These are phyloP conservation scores for Netelia melanura DNA, from an alignment of 2,888 invertebrate genomes.

Conservation along the genomic window DNA sequence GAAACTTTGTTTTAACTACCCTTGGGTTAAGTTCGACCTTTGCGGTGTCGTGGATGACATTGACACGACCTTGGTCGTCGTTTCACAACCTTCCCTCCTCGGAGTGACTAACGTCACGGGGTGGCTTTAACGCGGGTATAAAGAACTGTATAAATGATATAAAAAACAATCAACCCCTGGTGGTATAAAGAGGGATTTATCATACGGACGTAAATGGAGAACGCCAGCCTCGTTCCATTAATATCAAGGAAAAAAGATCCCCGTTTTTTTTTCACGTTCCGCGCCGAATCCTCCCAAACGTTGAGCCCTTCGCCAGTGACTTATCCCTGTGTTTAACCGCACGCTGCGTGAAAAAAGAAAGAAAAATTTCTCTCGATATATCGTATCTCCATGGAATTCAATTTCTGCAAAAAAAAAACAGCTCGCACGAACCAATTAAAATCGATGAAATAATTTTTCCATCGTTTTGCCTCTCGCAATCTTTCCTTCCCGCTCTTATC, in stretches of 20 bases:
- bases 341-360: neutral
- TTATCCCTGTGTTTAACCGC: neutral
- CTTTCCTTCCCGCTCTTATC: slow-evolving; percentile 17
- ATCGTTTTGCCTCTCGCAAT: neutral
- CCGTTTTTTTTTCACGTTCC: slow-evolving; percentile 71
- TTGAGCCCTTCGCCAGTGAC: neutral
- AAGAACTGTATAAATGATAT: slow-evolving; percentile 77
- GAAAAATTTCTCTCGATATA: neutral
- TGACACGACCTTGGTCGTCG: neutral
- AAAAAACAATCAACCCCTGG: slow-evolving; percentile 77
- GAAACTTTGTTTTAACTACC: too few relatives aligned
- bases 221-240: slow-evolving; percentile 70
- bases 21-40: too few relatives aligned
- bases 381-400: neutral
- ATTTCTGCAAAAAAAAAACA: neutral
- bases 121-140: slow-evolving; percentile 64
- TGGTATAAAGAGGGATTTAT: slow-evolving; percentile 77
- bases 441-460: neutral
- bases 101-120: slow-evolving; percentile 5
- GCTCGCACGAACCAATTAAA: neutral
- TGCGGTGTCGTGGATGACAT: too few relatives aligned
- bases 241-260: slow-evolving; percentile 72
- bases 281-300: slow-evolving; percentile 17
- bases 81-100: slow-evolving; percentile 2
- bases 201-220: slow-evolving; percentile 74